phyloP scores from a whole-genome alignment of 2,113 vertebrate species.

The Paracyprichromis sp. region DNA sequence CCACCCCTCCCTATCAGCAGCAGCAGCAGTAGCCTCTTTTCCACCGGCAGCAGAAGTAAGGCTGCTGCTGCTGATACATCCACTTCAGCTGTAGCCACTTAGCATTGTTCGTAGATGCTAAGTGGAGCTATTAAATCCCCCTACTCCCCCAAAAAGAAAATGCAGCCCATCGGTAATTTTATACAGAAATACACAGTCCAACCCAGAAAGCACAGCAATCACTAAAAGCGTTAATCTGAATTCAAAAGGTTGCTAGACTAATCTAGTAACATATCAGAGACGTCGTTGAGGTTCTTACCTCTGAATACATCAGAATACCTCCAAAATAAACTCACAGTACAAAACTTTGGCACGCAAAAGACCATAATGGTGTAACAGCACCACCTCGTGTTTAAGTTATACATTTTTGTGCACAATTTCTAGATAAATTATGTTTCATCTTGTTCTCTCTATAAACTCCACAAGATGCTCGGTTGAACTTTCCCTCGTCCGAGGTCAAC shows the following conservation, averaged over 20 bases:
- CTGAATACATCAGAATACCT: neutral
- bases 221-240: neutral
- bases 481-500: neutral
- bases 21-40: neutral
- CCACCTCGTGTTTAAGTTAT: neutral
- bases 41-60: neutral
- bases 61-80: neutral
- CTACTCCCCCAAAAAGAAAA: rapidly evolving
- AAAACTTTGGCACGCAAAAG: neutral
- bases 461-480: neutral
- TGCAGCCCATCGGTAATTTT: neutral
- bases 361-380: neutral
- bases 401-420: neutral
- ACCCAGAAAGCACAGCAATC: neutral
- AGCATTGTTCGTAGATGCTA: neutral
- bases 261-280: neutral
- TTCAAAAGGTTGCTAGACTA: neutral
- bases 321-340: neutral
- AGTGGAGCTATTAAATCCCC: neutral
- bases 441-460: neutral
- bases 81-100: neutral
- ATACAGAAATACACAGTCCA: neutral
- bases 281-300: neutral
- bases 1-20: neutral
- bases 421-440: neutral